Conservation (phyloP, 2,797 vertebrate genomes). For the Rhinichthys osculus region DNA sequence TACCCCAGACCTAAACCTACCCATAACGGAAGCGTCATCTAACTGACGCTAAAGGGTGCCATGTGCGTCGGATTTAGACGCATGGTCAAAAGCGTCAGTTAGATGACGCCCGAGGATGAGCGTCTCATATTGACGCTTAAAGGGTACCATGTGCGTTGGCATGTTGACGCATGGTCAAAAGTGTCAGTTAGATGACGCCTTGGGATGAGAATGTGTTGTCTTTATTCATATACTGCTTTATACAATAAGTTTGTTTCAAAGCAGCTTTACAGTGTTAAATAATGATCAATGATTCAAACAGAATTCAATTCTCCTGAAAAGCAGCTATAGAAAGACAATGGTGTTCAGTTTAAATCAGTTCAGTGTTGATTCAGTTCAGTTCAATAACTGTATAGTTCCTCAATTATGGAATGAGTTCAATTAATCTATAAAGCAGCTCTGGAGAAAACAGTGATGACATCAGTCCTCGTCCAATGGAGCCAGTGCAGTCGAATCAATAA, state of each 20-base stretch:
- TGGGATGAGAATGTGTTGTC: no score
- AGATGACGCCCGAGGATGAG: no score
- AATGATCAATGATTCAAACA: not conserved
- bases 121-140: no score
- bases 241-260: not conserved
- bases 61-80: no score
- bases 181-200: no score
- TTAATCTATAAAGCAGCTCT: not conserved
- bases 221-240: not conserved
- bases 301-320: not conserved
- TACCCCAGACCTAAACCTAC: no score
- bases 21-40: no score
- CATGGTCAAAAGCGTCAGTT: no score
- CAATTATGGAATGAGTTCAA: not conserved
- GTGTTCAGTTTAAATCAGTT: not conserved
- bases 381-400: not conserved
- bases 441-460: not conserved
- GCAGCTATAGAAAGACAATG: not conserved
- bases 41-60: no score
- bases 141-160: no score
- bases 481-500: not conserved
- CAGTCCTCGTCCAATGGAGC: not conserved
- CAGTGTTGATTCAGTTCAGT: not conserved
- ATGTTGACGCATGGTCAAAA: no score
- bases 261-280: not conserved